Evolutionary conservation across 2,888 invertebrate genomes (phyloP), one percentile per base, ranked within the genome.

Genomic region (Platycnemis pennipes): DNA sequence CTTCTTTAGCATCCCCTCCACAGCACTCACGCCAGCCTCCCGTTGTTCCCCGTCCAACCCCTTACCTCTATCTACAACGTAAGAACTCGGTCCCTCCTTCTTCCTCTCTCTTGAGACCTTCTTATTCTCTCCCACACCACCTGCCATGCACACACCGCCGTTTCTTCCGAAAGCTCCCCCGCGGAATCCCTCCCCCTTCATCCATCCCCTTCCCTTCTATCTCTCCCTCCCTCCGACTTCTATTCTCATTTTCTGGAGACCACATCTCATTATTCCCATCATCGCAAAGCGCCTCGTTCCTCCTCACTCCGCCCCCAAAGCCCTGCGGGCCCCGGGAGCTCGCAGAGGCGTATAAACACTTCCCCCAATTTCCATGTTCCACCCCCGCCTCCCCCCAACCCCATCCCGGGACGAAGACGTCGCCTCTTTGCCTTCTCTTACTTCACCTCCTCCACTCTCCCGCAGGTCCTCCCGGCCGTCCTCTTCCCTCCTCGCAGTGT

Each of bases 241-340:
- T 37, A 77, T 77, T 77, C 77, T 77, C 77, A 77, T 77, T 77
- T 49, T 63, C 63, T 69, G 44, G 42, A 69, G 91, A 63, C 91
- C 91, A 63, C 91, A 91, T 91, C 91, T 91, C 69, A 91, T 91
- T 91, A 77, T 77, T 77, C 77, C 77, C 77, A 77, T 77, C 77
- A 77, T 77, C 37, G 77, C 77, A 77, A 77, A 77, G 77, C 77
- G 77, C 77, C 37, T 63, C 49, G 11, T n/a, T 26, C 4, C 63
- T 63, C n/a, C n/a, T 8, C n/a, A 5, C 63, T 63, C 63, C n/a
- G 5, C 26, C n/a, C 5, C 63, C 63, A 1, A 8, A 13, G 16
- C 77, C 77, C 37, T 37, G 77, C 31, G 77, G 49, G 49, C 49
- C 49, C 49, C 49, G 49, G 77, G 77, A 37, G 77, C 16, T 77